phyloP scores from a whole-genome alignment of 2,797 vertebrate species.

The Steatocranus sp. region DNA sequence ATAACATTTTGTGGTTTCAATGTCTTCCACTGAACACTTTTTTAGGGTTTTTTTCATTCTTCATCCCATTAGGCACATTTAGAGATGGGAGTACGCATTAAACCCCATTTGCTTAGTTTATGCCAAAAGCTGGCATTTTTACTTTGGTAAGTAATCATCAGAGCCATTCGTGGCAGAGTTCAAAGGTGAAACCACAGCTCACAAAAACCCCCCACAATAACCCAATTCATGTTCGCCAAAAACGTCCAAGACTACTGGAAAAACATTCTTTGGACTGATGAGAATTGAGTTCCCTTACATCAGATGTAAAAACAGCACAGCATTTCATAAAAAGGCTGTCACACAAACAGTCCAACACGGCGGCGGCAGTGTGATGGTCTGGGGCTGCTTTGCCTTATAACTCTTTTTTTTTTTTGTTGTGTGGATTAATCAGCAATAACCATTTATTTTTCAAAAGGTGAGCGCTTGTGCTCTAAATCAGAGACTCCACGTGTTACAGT shows the following conservation, averaged over 20 bases:
- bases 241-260: background rate
- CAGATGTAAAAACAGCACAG: background rate
- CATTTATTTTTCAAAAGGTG: background rate
- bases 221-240: background rate
- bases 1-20: background rate
- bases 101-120: background rate
- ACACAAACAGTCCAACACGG: background rate
- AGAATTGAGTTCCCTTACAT: background rate
- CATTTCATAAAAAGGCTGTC: background rate
- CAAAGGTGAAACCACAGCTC: background rate
- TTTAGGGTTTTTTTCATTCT: background rate
- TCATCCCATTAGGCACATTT: background rate
- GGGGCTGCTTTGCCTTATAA: background rate
- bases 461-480: background rate
- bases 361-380: fast-evolving
- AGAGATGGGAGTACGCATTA: background rate
- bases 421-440: background rate
- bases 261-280: background rate
- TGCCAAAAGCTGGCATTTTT: background rate
- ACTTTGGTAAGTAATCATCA: background rate
- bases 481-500: background rate
- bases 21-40: background rate
- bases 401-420: background rate
- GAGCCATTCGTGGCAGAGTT: background rate
- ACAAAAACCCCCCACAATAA: background rate